Conservation (phyloP, 2,888 invertebrate species). For the Tetropium fuscum region DNA sequence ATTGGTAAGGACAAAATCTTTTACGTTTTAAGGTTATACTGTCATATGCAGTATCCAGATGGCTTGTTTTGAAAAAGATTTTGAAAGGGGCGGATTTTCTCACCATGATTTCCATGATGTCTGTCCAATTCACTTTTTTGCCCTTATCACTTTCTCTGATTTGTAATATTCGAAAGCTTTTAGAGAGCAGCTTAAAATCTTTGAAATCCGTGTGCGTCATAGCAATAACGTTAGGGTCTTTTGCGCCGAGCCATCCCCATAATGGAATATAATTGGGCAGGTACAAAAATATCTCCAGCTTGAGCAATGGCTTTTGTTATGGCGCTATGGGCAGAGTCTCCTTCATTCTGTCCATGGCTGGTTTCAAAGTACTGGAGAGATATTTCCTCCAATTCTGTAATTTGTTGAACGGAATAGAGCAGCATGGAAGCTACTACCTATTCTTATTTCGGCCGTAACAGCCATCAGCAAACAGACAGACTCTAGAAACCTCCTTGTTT, state of each 20-base stretch:
- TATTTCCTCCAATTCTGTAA: slow-evolving; percentile 9
- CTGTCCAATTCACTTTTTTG: slow-evolving; percentile 16
- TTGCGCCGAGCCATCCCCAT: slow-evolving; percentile 22
- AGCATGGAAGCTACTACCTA: slow-evolving; percentile 31
- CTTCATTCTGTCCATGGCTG: slow-evolving; percentile 28
- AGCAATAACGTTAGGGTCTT: slow-evolving; percentile 17
- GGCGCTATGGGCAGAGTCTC: slow-evolving; percentile 27
- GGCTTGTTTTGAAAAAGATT: slow-evolving; percentile 27
- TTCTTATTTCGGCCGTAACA: slow-evolving; percentile 36
- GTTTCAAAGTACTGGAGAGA: slow-evolving; percentile 17
- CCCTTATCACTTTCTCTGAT: slow-evolving; percentile 10
- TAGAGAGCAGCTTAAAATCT: slow-evolving; percentile 24
- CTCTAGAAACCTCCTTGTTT: background rate
- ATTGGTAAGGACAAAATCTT: no score
- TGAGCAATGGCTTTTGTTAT: slow-evolving; percentile 18
- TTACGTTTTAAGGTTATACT: no score
- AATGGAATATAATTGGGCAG: slow-evolving; percentile 28
- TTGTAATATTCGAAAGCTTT: slow-evolving; percentile 6
- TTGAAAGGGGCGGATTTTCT: slow-evolving; percentile 15
- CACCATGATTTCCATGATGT: slow-evolving; percentile 27
- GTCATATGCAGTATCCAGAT: no score
- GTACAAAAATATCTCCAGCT: slow-evolving; percentile 25
- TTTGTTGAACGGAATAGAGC: slow-evolving; percentile 20
- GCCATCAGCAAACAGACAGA: slow-evolving; percentile 31
- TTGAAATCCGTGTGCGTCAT: slow-evolving; percentile 13